Base-by-base conservation (phyloP, 2,888 invertebrate species). In the Pristionchus entomophagus region DNA sequence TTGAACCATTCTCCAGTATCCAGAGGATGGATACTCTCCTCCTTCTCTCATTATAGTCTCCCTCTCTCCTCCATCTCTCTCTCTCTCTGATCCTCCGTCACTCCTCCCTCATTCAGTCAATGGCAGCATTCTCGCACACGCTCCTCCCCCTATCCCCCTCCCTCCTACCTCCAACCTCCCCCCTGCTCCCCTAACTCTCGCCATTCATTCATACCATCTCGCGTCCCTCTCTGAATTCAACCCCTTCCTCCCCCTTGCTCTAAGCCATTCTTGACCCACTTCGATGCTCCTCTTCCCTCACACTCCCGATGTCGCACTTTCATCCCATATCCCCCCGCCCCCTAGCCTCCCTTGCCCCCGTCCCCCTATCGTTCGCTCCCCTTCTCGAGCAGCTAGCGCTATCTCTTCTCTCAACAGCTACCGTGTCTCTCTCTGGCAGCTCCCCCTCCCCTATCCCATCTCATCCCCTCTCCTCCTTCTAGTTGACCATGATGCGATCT, bases 221-320 rank as follows among this genome's bases (percentile, higher is more conserved):
- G n/a, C 35, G 51, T 80, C 41, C 81, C 32, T 56, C 78, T 78
- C 45, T 81, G 81, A 53, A 81, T 81, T 78, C 49, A 78, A 78
- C 78, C 78, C 78, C 81, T 35, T 81, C n/a, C n/a, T n/a, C n/a
- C n/a, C 56, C 56, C 81, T 81, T 32, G 26, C 83, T 62, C 62
- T 83, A 49, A 83, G 83, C 83, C 83, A 83, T 62, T 83, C 83
- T 83, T 83, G 83, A 83, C 83, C 83, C 83, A 83, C 83, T 51
- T 83, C 49, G 59, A 49, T 41, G 56, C 82, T 35, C n/a, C 82
- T 62, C 45, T 83, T 83, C 62, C 83, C 59, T 35, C 62, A 59
- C 51, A 19, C 41, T 45, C 29, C 56, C 78, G 29, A 51, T 78
- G 77, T 77, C 35, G 69, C 38, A 32, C 69, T 69, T 69, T 38